A percentile compares a stretch with the other conserved stretches of the same genome.
phyloP scores from a whole-genome alignment of 2,888 invertebrate genomes.

The Hedychridium roseum region DNA sequence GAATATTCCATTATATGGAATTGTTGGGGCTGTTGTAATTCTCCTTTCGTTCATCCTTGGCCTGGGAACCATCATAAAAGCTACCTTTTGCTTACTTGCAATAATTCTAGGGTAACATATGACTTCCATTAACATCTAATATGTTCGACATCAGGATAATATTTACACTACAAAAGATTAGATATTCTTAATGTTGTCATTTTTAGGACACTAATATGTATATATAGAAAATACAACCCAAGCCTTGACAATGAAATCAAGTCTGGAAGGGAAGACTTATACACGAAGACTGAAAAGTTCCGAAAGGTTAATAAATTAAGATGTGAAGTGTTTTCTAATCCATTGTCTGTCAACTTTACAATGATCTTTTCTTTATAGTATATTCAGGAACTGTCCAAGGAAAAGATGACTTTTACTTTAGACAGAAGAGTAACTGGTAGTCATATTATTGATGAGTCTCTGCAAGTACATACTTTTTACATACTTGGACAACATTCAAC shows the following conservation, averaged over 20 bases:
- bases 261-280: slow-evolving; percentile 56
- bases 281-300: slow-evolving; percentile 58
- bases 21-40: slow-evolving; percentile 51
- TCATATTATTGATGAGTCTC: slow-evolving; percentile 83
- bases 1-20: slow-evolving; percentile 57
- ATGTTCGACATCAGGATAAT: not conserved
- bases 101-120: slow-evolving; percentile 54
- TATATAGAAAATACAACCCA: slow-evolving; percentile 55
- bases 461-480: slow-evolving; percentile 73
- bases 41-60: slow-evolving; percentile 53
- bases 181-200: not conserved
- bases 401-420: slow-evolving; percentile 60
- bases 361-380: slow-evolving; percentile 39
- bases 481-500: too few relatives aligned
- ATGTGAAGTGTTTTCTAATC: not conserved
- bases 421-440: slow-evolving; percentile 81
- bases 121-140: not conserved
- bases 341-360: not conserved
- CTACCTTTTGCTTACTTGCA: slow-evolving; percentile 47
- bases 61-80: slow-evolving; percentile 51
- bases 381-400: slow-evolving; percentile 51
- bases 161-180: not conserved
- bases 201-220: slow-evolving; percentile 51
- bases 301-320: slow-evolving; percentile 45
- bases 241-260: slow-evolving; percentile 52